A percentile compares a stretch with the other conserved stretches of the same genome.
Conservation (phyloP, 2,113 vertebrate species). For the Sisor rabdophorus region DNA sequence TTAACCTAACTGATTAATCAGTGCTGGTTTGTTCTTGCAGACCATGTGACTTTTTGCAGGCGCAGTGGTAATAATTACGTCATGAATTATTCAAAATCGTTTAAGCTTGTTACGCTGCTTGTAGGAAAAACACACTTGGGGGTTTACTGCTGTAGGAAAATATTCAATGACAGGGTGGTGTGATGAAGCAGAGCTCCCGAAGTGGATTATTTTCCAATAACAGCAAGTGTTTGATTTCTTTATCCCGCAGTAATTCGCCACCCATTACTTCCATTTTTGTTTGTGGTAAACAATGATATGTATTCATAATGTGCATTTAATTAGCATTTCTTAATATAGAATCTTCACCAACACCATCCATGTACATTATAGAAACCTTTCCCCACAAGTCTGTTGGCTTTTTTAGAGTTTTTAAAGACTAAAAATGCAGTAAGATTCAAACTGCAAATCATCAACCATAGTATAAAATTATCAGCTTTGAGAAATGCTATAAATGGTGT, state of each 20-base stretch:
- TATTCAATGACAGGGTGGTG: not conserved
- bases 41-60: not conserved
- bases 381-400: not conserved
- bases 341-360: not conserved
- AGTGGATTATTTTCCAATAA: slow-evolving; percentile 1
- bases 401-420: not conserved
- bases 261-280: not conserved
- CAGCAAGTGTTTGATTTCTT: not conserved
- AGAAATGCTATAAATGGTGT: not conserved
- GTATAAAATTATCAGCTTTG: not conserved
- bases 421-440: too few relatives aligned
- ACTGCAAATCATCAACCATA: too few relatives aligned
- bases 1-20: not conserved
- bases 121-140: not conserved
- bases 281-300: not conserved
- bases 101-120: not conserved
- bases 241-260: not conserved
- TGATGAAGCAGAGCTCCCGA: not conserved
- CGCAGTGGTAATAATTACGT: not conserved
- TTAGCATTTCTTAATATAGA: not conserved
- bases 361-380: not conserved
- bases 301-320: not conserved
- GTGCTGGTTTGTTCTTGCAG: not conserved
- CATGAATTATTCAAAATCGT: not conserved
- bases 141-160: slow-evolving; percentile 1